These are phyloP conservation scores for Brevimyrus niger DNA, from an alignment of 2,113 vertebrate genomes.

Conservation along the genomic window DNA sequence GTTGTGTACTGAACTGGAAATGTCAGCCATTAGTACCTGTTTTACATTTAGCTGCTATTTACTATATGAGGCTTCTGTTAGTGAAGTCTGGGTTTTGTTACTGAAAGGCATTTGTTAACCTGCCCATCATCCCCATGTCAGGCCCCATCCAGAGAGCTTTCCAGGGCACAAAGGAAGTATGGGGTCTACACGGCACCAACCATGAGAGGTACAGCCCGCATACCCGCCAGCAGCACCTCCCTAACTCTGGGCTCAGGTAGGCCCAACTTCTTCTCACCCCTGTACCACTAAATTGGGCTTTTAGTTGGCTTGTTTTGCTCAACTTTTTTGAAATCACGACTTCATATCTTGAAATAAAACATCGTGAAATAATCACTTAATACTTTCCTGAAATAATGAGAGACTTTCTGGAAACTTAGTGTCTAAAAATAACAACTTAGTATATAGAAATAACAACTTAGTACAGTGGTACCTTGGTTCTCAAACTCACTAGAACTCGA, in stretches of 20 bases:
- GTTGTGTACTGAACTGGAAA: background rate
- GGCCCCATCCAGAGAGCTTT: background rate
- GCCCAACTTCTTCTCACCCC: background rate
- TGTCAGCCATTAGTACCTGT: background rate
- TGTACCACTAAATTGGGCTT: background rate
- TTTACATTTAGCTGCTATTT: background rate
- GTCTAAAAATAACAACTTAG: background rate
- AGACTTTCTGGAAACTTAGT: no score
- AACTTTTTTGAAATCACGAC: no score
- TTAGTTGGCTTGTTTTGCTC: background rate
- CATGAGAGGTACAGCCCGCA: background rate
- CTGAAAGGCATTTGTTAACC: background rate
- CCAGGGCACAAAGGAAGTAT: background rate
- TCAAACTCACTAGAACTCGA: no score
- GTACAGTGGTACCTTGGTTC: no score
- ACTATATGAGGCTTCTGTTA: background rate
- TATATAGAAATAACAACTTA: no score
- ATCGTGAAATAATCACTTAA: no score
- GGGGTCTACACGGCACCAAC: background rate
- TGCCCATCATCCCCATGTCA: background rate
- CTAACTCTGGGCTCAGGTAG: background rate
- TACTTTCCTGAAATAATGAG: no score
- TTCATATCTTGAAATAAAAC: no score
- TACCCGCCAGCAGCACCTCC: background rate
- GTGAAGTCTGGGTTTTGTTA: background rate